Base-by-base conservation (phyloP, 2,797 vertebrate species). In the Pipistrellus kuhlii region DNA sequence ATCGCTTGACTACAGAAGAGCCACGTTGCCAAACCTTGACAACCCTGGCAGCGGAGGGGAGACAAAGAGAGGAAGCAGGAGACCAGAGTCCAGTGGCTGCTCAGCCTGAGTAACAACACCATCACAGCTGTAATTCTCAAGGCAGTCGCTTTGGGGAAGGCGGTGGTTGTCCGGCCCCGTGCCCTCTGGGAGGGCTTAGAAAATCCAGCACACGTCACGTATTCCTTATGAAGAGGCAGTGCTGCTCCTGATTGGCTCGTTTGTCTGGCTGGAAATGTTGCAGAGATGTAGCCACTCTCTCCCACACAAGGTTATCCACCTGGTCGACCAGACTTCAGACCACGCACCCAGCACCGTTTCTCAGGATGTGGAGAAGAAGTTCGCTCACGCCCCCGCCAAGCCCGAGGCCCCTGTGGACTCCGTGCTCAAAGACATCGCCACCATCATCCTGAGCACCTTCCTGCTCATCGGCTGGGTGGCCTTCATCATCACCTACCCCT, bases 391-490 rank as follows among this genome's bases (percentile, higher is more conserved):
- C 78, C 75, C 85, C 12, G 95, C 44, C 17, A 98, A 98, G 35
- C 98, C 98, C 0, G 99, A 99, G 97, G 99, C 99, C 71, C 98
- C 99, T 0, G 98, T 99, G 95, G 99, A 99, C 98, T 99, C 99
- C 46, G 98, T 99, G 98, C 98, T 99, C 88, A 99, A 99, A 97
- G 99, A 99, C 97, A 98, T 99, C 98, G 99, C 99, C 97, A 99
- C 99, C 0, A 99, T 99, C 97, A 99, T 99, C 97, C 99, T 99
- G 96, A 99, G 99, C 95, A 99, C 99, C 0, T 99, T 99, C 97
- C 99, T 99, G 35, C 98, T 99, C 90, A 98, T 99, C 17, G 99
- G 99, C 96, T 99, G 99, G 99, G 98, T 99, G 93, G 99, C 99
- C 86, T 99, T 99, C 97, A 98, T 99, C 96, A 99, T 99, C 97